Base-by-base conservation (phyloP, 2,888 invertebrate genomes). In the Drosophila subquinaria region DNA sequence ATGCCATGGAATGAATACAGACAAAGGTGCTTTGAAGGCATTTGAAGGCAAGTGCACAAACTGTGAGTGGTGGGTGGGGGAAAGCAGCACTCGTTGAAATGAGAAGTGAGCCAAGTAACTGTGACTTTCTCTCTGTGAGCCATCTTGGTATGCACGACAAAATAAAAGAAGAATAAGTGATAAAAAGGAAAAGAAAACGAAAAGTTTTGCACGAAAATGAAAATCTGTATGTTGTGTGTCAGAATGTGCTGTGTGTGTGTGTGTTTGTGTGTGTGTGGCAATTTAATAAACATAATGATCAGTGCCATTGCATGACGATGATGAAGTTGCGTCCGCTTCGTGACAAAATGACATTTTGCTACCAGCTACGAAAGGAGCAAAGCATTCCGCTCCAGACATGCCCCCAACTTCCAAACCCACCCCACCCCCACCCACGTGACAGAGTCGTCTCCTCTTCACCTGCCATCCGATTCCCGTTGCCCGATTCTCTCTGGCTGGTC, bases 331-430 rank as follows among this genome's bases (percentile, higher is more conserved):
- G 52, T 57, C 64, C 56, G 82, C 69, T 89, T 76, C 85, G 89
- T 89, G 89, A 89, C 89, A 84, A 89, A 89, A 84, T 88, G 88
- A 80, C 85, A 89, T 86, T 86, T 82, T 73, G 82, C 85, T 74
- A 72, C 73, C 73, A 70, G 72, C 57, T 33, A 43, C 23, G 17
- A 33, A 36, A 42, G 51, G 52, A 36, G 47, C 69, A 23, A 42
- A 47, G 38, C 17, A 36, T 36, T 36, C 51, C 51, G 59, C 40
- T 36, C 47, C 53, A 65, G 81, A 70, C 72, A 62, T 70, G 36
- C 59, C 51, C 30, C 45, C 50, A 56, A 20, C n/a, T 43, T 48
- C 33, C 42, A 36, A 42, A 42, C 17, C 5, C 27, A 11, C 47
- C n/a, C 40, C 10, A 0, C 36, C 36, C 36, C n/a, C 35, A 38